A percentile compares a stretch with the other conserved stretches of the same genome.
phyloP scores from a whole-genome alignment of 2,888 invertebrate genomes.

The Limnephilus lunatus region DNA sequence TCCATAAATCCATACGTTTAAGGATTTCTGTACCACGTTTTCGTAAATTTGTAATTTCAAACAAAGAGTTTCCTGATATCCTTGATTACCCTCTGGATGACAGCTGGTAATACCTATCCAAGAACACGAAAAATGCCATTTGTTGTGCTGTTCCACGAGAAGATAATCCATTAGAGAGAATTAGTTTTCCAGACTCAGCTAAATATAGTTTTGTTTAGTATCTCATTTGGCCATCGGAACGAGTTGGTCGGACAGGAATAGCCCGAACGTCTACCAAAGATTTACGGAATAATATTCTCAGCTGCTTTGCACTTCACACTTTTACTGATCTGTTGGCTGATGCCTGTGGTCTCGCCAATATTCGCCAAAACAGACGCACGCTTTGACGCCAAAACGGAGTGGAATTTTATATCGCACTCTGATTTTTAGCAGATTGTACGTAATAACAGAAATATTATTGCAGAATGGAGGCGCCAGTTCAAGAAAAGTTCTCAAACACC shows the following conservation, averaged over 20 bases:
- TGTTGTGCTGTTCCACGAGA: not conserved
- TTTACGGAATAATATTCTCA: not conserved
- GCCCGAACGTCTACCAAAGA: not conserved
- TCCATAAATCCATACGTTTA: too few species aligned
- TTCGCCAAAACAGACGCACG: not conserved
- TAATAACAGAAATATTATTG: not conserved
- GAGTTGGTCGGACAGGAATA: not conserved
- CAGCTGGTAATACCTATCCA: not conserved
- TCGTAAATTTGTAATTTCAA: not conserved
- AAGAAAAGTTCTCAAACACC: not conserved
- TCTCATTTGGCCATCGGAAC: not conserved
- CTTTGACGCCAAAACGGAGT: not conserved
- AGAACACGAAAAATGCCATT: not conserved
- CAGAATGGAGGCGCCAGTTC: not conserved
- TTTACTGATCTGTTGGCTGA: not conserved
- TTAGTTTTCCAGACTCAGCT: not conserved
- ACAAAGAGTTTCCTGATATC: too few species aligned
- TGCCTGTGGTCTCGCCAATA: not conserved
- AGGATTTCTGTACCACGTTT: not conserved
- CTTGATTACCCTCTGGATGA: not conserved
- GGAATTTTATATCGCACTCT: not conserved
- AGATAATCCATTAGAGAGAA: not conserved
- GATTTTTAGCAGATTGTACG: not conserved
- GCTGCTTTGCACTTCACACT: slow-evolving; percentile 2
- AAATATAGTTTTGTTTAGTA: not conserved